Base-by-base conservation (phyloP, 2,888 invertebrate genomes). In the Ornithoptera priamus region DNA sequence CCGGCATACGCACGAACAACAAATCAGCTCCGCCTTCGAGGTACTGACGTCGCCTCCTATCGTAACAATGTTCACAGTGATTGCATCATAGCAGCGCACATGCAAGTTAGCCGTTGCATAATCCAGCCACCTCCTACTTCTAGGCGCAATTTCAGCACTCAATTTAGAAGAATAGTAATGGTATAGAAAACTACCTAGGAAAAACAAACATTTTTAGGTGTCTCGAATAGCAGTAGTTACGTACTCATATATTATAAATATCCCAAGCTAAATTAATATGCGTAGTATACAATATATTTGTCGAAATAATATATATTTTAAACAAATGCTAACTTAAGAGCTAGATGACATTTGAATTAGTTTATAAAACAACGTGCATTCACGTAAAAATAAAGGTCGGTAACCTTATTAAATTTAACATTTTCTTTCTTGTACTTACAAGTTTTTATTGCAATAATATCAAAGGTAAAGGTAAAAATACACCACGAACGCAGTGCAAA, bases 11-110 rank as follows among this genome's bases (percentile, higher is more conserved):
- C 72, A 68, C 69, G 71, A 53, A 68, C 72, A 67, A 39, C 53
- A 57, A 57, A 65, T 73, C 72, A 69, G 68, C 72, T 73, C 75
- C 76, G 73, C 76, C 76, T 71, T 74, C 73, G 59, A 62, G 69
- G 72, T 72, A 75, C 72, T 79, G 78, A 83, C 81, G 82, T 80
- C 74, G 75, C 70, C 70, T 63, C 50, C 73, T 75, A 75, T 75
- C 74, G 75, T 74, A 75, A 78, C 79, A 75, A 77, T 74, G 75
- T 73, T 71, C 74, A 72, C 71, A 58, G 75, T 66, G 69, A 74
- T 81, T 81, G 77, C 80, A 80, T 78, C 79, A 77, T 71, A 53
- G 72, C 71, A 39, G 72, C 71, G 73, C 75, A 71, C 76, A 75
- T 75, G 76, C 74, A 73, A 62, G 72, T 60, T 70, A 73, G 67